Evolutionary conservation across 2,888 invertebrate species (phyloP).

Genomic region (Drosophila kuntzei): DNA sequence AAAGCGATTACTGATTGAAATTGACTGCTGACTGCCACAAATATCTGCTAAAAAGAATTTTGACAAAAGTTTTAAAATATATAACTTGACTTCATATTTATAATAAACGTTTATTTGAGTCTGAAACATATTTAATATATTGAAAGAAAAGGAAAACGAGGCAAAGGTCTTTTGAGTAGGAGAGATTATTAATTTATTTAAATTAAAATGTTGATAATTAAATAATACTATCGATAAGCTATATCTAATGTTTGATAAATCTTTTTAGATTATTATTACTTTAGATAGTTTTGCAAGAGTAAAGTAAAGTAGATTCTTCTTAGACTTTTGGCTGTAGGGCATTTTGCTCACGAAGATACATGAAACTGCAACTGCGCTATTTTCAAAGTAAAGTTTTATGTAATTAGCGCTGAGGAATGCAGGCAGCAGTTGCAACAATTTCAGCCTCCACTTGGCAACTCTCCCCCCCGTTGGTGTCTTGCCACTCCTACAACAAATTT

Average conservation of each 20-base stretch:
- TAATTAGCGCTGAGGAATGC: conserved; percentile 44
- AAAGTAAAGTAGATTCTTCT: neutral
- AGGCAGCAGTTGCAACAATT: conserved; percentile 16
- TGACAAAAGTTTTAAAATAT: too few species aligned
- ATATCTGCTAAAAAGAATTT: too few species aligned
- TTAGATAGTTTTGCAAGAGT: neutral
- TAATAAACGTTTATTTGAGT: too few species aligned
- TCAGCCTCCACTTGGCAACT: conserved; percentile 3
- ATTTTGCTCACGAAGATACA: conserved; percentile 2
- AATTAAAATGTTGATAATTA: neutral
- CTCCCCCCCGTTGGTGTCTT: conserved; percentile 4
- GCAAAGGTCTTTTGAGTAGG: too few species aligned
- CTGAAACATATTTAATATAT: too few species aligned
- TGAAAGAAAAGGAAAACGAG: too few species aligned
- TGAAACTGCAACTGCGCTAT: conserved; percentile 30
- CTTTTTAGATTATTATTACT: neutral
- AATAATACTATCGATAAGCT: neutral
- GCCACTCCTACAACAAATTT: conserved; percentile 11
- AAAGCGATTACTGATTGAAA: too few species aligned
- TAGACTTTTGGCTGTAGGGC: conserved; percentile 3
- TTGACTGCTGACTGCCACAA: too few species aligned
- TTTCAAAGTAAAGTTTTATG: conserved; percentile 46
- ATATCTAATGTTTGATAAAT: neutral
- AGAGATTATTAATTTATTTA: too few species aligned
- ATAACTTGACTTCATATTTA: too few species aligned